A percentile compares a stretch with the other conserved stretches of the same genome.
Evolutionary conservation across 2,888 invertebrate species (phyloP).

Genomic region (Loripinus fragilis): DNA sequence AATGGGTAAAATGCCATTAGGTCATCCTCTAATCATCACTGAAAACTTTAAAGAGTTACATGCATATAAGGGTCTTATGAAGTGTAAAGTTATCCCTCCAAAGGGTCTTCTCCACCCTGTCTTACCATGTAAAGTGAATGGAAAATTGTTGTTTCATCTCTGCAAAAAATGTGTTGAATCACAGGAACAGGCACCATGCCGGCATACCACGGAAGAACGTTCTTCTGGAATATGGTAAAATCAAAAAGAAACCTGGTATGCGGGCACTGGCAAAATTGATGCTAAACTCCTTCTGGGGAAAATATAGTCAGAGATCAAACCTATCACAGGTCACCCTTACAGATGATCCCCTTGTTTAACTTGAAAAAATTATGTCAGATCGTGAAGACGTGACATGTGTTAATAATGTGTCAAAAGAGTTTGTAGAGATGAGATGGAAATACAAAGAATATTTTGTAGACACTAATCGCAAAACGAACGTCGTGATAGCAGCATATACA

Average conservation of each 20-base stretch:
- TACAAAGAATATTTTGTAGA: conserved; percentile 32
- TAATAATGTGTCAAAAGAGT: conserved; percentile 25
- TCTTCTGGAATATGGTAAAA: conserved; percentile 28
- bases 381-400: conserved; percentile 30
- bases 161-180: conserved; percentile 68
- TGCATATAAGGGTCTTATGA: conserved; percentile 67
- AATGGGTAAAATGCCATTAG: conserved; percentile 58
- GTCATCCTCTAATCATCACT: conserved; percentile 44
- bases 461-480: conserved; percentile 29
- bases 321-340: conserved; percentile 14
- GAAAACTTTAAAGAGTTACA: conserved; percentile 56
- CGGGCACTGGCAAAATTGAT: conserved; percentile 36
- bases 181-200: conserved; percentile 22
- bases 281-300: too few relatives aligned
- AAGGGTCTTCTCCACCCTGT: conserved; percentile 74
- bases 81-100: conserved; percentile 60
- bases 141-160: conserved; percentile 80
- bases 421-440: conserved; percentile 27
- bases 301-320: conserved; percentile 37
- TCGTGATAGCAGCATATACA: conserved; percentile 40
- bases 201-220: conserved; percentile 53
- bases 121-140: conserved; percentile 70
- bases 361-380: conserved; percentile 34
- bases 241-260: conserved; percentile 33
- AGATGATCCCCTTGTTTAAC: conserved; percentile 13